Evolutionary conservation across 2,113 vertebrate species (phyloP).

Genomic region (Zosterops borbonicus): DNA sequence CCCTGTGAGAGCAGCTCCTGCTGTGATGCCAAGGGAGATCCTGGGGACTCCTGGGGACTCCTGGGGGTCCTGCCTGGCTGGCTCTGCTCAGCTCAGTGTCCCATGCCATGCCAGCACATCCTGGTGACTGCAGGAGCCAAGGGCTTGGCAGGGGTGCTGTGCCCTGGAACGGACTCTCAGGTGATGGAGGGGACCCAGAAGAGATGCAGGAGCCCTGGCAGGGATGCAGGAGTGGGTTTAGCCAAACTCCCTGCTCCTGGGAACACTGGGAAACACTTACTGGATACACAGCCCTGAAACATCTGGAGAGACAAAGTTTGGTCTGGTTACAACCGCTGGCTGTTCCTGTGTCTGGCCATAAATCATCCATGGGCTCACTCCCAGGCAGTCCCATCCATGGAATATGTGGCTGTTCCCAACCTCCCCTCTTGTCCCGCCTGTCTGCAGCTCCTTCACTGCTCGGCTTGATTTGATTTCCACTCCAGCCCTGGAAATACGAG

Average conservation of each 20-base stretch:
- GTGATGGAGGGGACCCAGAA: background rate
- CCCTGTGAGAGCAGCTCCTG: background rate
- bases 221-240: background rate
- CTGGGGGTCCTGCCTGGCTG: background rate
- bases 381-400: background rate
- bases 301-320: background rate
- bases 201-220: background rate
- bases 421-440: background rate
- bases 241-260: background rate
- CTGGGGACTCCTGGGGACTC: background rate
- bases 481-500: background rate
- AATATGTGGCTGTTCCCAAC: background rate
- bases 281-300: background rate
- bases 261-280: background rate
- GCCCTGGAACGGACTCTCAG: background rate
- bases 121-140: fast-evolving
- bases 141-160: background rate
- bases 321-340: background rate
- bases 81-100: background rate
- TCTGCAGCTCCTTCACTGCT: background rate
- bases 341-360: background rate
- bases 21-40: fast-evolving
- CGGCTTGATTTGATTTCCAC: background rate
- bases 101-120: fast-evolving
- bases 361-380: background rate